Percentiles rank a stretch among this genome's conserved stretches.
Evolutionary conservation across 2,113 vertebrate species (phyloP).

Genomic region (Rhabdornis inornatus): DNA sequence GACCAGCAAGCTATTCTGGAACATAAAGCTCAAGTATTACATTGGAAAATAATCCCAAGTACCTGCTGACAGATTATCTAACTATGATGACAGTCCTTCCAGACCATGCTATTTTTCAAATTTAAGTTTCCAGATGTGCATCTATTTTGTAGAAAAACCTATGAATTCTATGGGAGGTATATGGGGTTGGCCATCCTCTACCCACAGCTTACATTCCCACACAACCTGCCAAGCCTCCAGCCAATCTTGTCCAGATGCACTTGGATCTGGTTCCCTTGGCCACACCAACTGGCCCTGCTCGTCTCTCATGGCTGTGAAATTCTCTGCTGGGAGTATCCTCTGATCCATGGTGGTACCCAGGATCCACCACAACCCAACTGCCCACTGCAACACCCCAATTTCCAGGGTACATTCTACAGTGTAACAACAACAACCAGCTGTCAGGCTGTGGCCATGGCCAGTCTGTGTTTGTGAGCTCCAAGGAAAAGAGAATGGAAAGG

Average conservation of each 20-base stretch:
- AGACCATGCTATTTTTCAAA: accelerated
- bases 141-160: not conserved
- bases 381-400: not conserved
- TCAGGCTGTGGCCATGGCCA: not conserved
- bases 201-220: not conserved
- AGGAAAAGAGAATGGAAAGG: not conserved
- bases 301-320: not conserved
- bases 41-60: not conserved
- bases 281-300: not conserved
- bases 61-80: not conserved
- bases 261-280: not conserved
- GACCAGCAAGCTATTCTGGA: not conserved
- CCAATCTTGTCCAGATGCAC: not conserved
- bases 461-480: not conserved
- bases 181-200: accelerated
- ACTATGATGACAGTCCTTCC: not conserved
- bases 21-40: not conserved
- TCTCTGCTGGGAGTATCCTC: not conserved
- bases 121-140: not conserved
- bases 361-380: not conserved
- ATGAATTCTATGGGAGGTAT: not conserved
- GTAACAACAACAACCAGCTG: not conserved
- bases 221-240: not conserved
- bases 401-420: not conserved
- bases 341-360: accelerated